A percentile compares a stretch with the other conserved stretches of the same genome.
phyloP scores from a whole-genome alignment of 1,140 invertebrate genomes.

The Drosophila ercepeae region DNA sequence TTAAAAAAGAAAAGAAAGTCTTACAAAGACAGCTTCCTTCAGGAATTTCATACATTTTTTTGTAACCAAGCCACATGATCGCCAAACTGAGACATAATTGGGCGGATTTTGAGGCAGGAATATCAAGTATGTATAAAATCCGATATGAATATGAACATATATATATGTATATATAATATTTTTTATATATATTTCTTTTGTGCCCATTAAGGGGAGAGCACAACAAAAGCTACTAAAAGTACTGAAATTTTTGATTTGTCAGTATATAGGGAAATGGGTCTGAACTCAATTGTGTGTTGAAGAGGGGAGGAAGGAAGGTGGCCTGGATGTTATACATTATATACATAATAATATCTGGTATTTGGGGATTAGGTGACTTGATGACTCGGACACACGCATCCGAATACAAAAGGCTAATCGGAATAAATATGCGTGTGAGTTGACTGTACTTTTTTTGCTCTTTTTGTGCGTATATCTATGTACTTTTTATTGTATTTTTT shows the following conservation, averaged over 20 bases:
- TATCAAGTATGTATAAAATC: conserved; percentile 28
- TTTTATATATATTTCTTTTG: conserved; percentile 10
- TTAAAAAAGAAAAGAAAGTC: no score
- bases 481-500: neutral
- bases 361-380: conserved; percentile 29
- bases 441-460: conserved; percentile 62
- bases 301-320: no score
- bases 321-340: conserved; percentile 7
- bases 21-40: no score
- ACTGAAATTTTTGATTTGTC: conserved; percentile 66
- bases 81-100: neutral
- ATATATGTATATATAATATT: neutral
- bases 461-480: neutral
- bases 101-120: neutral
- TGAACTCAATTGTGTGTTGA: conserved; percentile 65
- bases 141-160: conserved; percentile 3
- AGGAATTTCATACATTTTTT: neutral
- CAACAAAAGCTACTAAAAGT: conserved; percentile 53
- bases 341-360: conserved; percentile 7
- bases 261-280: conserved; percentile 78
- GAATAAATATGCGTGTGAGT: conserved; percentile 53
- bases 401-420: neutral
- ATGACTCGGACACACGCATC: conserved; percentile 26
- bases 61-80: neutral
- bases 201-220: conserved; percentile 34